Conservation (phyloP, 2,888 invertebrate species). For the Aradus depressus region DNA sequence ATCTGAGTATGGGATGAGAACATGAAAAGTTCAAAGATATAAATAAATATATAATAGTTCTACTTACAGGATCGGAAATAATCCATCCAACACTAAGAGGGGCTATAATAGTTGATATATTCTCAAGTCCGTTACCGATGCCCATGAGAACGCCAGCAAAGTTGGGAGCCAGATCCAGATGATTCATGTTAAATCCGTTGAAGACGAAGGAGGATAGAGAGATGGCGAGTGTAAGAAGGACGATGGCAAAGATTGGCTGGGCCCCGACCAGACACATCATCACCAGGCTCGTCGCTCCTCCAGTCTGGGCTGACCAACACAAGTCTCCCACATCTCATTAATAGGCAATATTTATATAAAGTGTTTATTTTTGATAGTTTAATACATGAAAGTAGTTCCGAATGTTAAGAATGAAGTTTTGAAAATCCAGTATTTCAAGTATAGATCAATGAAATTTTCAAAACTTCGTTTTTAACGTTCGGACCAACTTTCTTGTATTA, state of each 20-base stretch:
- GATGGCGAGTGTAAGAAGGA: constrained; percentile 25
- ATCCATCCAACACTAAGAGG: constrained; percentile 38
- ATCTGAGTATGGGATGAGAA: no score
- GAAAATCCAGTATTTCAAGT: no score
- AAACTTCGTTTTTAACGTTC: no score
- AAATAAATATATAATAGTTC: background rate
- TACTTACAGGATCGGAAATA: constrained; percentile 34
- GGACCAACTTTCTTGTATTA: no score
- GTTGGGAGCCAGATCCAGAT: constrained; percentile 42
- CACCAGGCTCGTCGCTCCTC: constrained; percentile 37
- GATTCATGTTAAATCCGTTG: constrained; percentile 40
- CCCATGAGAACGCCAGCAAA: constrained; percentile 43
- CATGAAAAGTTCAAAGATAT: background rate
- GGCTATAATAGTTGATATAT: constrained; percentile 39
- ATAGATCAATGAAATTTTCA: no score
- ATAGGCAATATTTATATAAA: no score
- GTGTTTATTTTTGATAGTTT: no score
- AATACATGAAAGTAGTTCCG: no score
- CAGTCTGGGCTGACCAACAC: constrained; percentile 21
- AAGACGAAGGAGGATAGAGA: constrained; percentile 35
- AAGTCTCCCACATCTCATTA: background rate
- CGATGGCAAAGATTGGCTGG: constrained; percentile 25
- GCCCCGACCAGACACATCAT: constrained; percentile 33
- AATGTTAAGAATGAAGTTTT: no score
- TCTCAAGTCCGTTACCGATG: constrained; percentile 40